Evolutionary conservation across 2,888 invertebrate species (phyloP).

Genomic region (Cyclophora punctaria): DNA sequence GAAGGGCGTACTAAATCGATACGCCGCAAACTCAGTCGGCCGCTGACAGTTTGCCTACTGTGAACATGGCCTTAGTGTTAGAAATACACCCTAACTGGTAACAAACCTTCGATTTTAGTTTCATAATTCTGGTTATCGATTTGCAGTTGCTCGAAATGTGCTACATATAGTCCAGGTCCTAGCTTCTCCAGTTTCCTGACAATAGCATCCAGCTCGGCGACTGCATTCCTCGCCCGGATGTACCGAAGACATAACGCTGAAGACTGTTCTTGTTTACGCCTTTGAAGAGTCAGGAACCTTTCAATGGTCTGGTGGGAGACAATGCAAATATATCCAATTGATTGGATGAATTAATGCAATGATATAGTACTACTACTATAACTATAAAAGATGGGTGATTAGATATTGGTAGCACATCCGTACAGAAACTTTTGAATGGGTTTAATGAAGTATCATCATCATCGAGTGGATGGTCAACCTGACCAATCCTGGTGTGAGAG

Average conservation of each 20-base stretch:
- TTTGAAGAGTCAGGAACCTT: conserved; percentile 52
- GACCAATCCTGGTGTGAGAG: too few relatives aligned
- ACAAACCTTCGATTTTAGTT: conserved; percentile 61
- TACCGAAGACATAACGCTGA: conserved; percentile 54
- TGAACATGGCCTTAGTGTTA: too few relatives aligned
- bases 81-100: too few relatives aligned
- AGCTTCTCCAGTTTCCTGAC: conserved; percentile 54
- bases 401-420: too few relatives aligned
- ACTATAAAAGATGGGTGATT: too few relatives aligned
- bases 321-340: not conserved
- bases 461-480: too few relatives aligned
- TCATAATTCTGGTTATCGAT: conserved; percentile 56
- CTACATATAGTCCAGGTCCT: conserved; percentile 61
- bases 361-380: too few relatives aligned
- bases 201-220: conserved; percentile 49
- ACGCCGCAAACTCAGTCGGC: too few relatives aligned
- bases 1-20: too few relatives aligned
- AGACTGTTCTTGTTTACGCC: conserved; percentile 50
- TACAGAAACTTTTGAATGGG: too few relatives aligned
- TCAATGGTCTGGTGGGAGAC: conserved; percentile 45
- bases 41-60: too few relatives aligned
- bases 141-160: conserved; percentile 58
- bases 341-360: not conserved
- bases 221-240: conserved; percentile 58
- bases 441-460: too few relatives aligned